These are phyloP conservation scores for Cephus cinctus DNA, from an alignment of 1,140 invertebrate genomes.

Conservation along the genomic window DNA sequence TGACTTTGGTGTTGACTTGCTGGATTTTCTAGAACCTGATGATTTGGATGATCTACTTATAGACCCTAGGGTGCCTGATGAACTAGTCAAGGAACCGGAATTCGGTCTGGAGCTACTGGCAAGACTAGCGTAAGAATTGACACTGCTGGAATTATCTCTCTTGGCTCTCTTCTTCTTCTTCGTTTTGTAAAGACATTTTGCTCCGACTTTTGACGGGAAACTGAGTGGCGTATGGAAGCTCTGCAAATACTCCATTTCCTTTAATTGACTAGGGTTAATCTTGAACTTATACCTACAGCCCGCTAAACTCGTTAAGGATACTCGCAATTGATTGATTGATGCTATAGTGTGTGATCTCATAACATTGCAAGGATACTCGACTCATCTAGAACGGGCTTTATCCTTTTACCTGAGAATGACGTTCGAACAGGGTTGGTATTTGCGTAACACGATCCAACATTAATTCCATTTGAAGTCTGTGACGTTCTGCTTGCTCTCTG, in stretches of 20 bases:
- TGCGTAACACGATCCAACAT: slow-evolving; percentile 69
- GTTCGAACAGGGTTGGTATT: slow-evolving; percentile 69
- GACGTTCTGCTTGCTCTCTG: slow-evolving; percentile 64
- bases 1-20: slow-evolving; percentile 19
- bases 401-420: slow-evolving; percentile 63
- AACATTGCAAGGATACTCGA: slow-evolving; percentile 6
- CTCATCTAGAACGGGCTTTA: slow-evolving; percentile 5
- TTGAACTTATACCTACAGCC: too few species aligned
- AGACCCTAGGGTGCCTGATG: slow-evolving; percentile 32
- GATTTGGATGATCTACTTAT: slow-evolving; percentile 30
- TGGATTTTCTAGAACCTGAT: slow-evolving; percentile 30
- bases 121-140: slow-evolving; percentile 39
- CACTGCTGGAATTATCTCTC: slow-evolving; percentile 32
- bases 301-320: too few species aligned
- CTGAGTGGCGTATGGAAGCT: slow-evolving; percentile 35
- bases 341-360: not conserved
- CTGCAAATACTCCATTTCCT: too few species aligned
- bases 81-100: slow-evolving; percentile 44
- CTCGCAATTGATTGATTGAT: not conserved
- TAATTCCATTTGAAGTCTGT: slow-evolving; percentile 67
- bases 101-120: slow-evolving; percentile 35
- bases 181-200: slow-evolving; percentile 11
- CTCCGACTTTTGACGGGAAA: slow-evolving; percentile 21
- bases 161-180: slow-evolving; percentile 28
- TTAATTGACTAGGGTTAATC: too few species aligned